Evolutionary conservation across 2,888 invertebrate genomes (phyloP), one percentile per base, ranked within the genome.

Genomic region (Latrodectus elegans): DNA sequence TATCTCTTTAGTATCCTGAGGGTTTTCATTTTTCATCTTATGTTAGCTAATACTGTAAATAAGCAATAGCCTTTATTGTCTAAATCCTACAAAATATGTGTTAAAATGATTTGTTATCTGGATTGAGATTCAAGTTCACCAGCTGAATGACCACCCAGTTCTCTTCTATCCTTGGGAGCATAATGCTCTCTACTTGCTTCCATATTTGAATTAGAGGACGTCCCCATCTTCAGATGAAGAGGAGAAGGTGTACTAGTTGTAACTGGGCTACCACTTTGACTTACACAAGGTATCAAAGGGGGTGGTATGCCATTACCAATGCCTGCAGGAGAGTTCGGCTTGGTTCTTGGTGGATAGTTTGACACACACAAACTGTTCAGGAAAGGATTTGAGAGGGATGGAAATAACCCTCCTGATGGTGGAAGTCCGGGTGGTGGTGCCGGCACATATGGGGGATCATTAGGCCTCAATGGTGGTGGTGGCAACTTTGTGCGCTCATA

Each of bases 61-160:
- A 72, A 80, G 76, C 81, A 80, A 55, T 22, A 71, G 75, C 76
- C 22, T 26, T 15, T 22, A 51, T 68, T 68, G 17, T 65, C 76
- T 64, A 77, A 79, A 79, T 38, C 22, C 84, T 79, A 84, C 84
- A 74, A 79, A 72, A 84, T 67, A 38, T 68, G 26, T 52, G 65
- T 51, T 67, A 26, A 15, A 78, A 73, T 72, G 60, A 70, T 76
- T 60, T 38, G 86, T 86, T 89, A 89, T 86, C 89, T 89, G 22
- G 89, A 89, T 67, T 89, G 89, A n/a, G 89, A 86, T 67, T 89
- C 84, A 53, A 85, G 60, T 65, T 89, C 88, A n/a, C 75, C 65
- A 8, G 73, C 65, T 65, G 88, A 74, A 67, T 76, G 81, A 51
- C 74, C 51, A 22, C 49, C 53, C 68, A 55, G n/a, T 4, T 88